These are phyloP conservation scores for Grus americana DNA, from an alignment of 2,113 vertebrate genomes.

Conservation along the genomic window DNA sequence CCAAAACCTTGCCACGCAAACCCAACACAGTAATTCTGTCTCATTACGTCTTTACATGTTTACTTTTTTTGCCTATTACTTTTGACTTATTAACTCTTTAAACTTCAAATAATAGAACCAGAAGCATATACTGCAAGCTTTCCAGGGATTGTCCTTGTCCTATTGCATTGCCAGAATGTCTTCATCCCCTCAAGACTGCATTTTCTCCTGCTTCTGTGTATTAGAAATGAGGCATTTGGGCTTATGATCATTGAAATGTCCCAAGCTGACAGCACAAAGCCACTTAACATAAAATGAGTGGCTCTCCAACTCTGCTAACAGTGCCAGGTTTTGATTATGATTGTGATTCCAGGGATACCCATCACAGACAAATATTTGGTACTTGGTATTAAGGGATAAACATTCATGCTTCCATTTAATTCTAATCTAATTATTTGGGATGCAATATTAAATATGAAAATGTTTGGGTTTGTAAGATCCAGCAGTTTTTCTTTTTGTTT, in stretches of 20 bases:
- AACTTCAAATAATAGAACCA: background rate
- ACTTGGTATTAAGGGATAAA: background rate
- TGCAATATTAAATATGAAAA: background rate
- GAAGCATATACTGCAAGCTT: background rate
- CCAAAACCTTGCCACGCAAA: too few species aligned
- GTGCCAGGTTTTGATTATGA: slow-evolving; percentile 13
- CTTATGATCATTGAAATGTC: background rate
- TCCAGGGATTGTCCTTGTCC: background rate
- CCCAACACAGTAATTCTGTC: background rate
- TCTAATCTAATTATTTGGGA: background rate
- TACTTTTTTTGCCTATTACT: background rate
- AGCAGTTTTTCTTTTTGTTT: background rate
- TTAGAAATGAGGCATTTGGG: background rate
- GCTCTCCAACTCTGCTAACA: background rate
- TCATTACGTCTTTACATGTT: background rate
- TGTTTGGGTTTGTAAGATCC: background rate
- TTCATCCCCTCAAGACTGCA: background rate
- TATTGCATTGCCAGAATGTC: background rate
- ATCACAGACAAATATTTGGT: background rate
- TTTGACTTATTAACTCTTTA: background rate
- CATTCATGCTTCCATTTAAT: background rate
- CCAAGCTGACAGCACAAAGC: background rate
- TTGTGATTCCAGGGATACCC: background rate
- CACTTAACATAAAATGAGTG: background rate
- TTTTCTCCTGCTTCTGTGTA: background rate